These are phyloP conservation scores for Cyclopterus lumpus DNA, from an alignment of 2,797 vertebrate genomes.

Conservation along the genomic window DNA sequence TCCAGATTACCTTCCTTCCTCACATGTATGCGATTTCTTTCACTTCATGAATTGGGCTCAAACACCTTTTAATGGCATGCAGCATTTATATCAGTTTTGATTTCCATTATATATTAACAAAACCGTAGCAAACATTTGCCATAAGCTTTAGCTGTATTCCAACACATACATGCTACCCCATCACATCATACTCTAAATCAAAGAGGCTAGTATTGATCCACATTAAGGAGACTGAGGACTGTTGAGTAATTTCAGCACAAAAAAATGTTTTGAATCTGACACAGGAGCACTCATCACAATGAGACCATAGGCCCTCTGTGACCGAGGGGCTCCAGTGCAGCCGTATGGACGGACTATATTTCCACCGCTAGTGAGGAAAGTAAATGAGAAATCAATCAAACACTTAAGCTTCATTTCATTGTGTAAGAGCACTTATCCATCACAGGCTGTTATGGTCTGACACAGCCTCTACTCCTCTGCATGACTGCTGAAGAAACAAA, in stretches of 20 bases:
- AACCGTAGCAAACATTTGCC: constrained; percentile 2
- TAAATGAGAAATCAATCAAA: constrained; percentile 73
- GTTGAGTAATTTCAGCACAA: constrained; percentile 38
- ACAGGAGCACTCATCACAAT: constrained; percentile 34
- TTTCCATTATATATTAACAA: not conserved
- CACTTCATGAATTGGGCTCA: not conserved
- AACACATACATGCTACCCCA: not conserved
- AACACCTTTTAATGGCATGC: not conserved
- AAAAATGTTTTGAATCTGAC: constrained; percentile 39
- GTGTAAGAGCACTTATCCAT: constrained; percentile 75
- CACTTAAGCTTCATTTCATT: constrained; percentile 74
- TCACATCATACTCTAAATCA: constrained; percentile 25
- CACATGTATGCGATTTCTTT: not conserved
- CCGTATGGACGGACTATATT: constrained; percentile 33
- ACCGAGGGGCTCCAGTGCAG: constrained; percentile 7
- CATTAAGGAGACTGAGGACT: constrained; percentile 24
- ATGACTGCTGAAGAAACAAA: constrained; percentile 30
- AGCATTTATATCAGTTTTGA: not conserved
- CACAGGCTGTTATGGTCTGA: constrained; percentile 61
- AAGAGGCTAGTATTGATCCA: constrained; percentile 30
- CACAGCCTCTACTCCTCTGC: constrained; percentile 51
- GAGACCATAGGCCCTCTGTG: constrained; percentile 21
- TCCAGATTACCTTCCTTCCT: not conserved
- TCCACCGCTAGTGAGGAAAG: constrained; percentile 57
- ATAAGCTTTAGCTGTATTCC: not conserved